phyloP scores from a whole-genome alignment of 2,113 vertebrate species.

The Pristiophorus japonicus region DNA sequence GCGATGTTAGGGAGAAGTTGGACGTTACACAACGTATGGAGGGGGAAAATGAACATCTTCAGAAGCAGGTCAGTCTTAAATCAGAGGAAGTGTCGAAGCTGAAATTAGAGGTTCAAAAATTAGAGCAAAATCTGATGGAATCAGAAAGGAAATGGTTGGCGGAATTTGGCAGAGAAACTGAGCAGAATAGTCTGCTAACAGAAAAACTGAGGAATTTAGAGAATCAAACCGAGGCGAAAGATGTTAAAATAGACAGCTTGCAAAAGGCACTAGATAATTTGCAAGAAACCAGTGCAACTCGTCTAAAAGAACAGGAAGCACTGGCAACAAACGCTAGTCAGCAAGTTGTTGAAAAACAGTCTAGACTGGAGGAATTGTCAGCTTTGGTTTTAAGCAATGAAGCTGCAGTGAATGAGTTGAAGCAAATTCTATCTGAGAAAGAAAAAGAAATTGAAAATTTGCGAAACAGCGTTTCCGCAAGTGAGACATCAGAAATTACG shows the following conservation, averaged over 20 bases:
- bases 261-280: slow-evolving; percentile 65
- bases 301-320: slow-evolving; percentile 52
- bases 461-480: slow-evolving; percentile 43
- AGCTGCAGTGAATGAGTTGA: slow-evolving; percentile 49
- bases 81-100: slow-evolving; percentile 60
- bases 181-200: slow-evolving; percentile 57
- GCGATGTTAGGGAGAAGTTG: slow-evolving; percentile 53
- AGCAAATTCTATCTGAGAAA: slow-evolving; percentile 52
- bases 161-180: slow-evolving; percentile 61
- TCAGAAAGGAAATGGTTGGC: slow-evolving; percentile 69
- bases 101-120: slow-evolving; percentile 56
- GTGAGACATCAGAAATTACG: slow-evolving; percentile 43
- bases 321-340: slow-evolving; percentile 46
- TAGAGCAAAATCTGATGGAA: slow-evolving; percentile 65
- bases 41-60: slow-evolving; percentile 65
- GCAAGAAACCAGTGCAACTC: slow-evolving; percentile 59
- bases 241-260: slow-evolving; percentile 63
- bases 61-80: slow-evolving; percentile 78
- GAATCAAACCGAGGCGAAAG: slow-evolving; percentile 62
- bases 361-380: slow-evolving; percentile 61
- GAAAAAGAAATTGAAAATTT: slow-evolving; percentile 52
- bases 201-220: slow-evolving; percentile 60
- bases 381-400: slow-evolving; percentile 59
- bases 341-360: slow-evolving; percentile 50
- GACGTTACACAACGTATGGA: slow-evolving; percentile 49